phyloP scores from a whole-genome alignment of 2,888 invertebrate species.

The Macrosiphum euphorbiae region DNA sequence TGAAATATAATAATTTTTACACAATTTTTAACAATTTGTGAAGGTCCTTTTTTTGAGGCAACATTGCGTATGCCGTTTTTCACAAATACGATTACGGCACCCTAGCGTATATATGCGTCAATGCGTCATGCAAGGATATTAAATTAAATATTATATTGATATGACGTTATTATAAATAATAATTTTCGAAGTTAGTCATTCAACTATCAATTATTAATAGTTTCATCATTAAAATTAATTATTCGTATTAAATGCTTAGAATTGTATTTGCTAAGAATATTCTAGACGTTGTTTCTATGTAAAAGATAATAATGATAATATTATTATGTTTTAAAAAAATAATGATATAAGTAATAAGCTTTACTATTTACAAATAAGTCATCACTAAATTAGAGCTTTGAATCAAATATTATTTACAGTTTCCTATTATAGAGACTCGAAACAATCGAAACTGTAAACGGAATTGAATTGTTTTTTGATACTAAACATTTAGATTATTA shows the following conservation, averaged over 20 bases:
- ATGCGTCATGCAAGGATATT: not conserved
- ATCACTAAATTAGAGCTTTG: not conserved
- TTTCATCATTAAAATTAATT: not conserved
- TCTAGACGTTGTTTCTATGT: not conserved
- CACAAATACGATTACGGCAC: not conserved
- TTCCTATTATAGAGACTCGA: not conserved
- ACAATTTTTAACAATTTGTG: not conserved
- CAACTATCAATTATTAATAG: not conserved
- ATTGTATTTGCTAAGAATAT: not conserved
- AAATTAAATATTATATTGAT: not conserved
- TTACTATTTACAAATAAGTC: not conserved
- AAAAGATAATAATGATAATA: not conserved
- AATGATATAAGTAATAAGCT: not conserved
- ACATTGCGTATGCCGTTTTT: not conserved
- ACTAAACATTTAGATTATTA: not conserved
- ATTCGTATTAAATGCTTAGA: not conserved
- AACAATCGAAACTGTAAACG: not conserved
- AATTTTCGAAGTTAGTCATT: not conserved
- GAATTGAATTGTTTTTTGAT: not conserved
- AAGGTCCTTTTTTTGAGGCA: not conserved
- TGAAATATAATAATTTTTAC: not conserved
- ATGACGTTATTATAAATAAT: not conserved
- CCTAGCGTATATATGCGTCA: not conserved
- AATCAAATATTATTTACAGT: not conserved
- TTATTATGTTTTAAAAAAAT: not conserved